These are phyloP conservation scores for Thyatira batis DNA, from an alignment of 2,888 invertebrate species.

Conservation along the genomic window DNA sequence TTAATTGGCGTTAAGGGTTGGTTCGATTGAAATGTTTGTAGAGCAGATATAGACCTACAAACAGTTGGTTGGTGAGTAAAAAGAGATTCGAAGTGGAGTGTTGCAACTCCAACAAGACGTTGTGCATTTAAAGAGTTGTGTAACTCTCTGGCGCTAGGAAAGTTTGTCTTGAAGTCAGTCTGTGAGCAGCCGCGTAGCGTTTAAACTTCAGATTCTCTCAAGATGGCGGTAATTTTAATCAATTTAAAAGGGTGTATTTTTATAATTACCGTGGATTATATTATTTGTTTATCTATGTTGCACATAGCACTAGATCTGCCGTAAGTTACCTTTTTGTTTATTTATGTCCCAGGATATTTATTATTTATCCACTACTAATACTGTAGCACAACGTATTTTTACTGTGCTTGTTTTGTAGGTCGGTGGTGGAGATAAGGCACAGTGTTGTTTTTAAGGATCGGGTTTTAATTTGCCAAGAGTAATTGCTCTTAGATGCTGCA, in stretches of 20 bases:
- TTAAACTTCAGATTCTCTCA: constrained; percentile 43
- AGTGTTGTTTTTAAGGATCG: constrained; percentile 56
- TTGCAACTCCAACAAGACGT: constrained; percentile 47
- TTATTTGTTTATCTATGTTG: not conserved
- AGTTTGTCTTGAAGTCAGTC: constrained; percentile 38
- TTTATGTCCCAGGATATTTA: too few relatives aligned
- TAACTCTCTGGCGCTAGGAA: constrained; percentile 42
- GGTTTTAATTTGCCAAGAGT: constrained; percentile 62
- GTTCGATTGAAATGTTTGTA: not conserved
- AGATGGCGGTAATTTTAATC: constrained; percentile 39
- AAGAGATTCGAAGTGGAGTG: constrained; percentile 42
- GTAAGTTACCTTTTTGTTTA: too few relatives aligned
- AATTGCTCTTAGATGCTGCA: constrained; percentile 64
- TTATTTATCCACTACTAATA: constrained; percentile 1
- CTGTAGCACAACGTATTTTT: not conserved
- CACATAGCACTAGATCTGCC: too few relatives aligned
- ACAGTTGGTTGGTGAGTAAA: constrained; percentile 43
- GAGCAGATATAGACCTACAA: constrained; percentile 25
- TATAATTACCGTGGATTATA: not conserved
- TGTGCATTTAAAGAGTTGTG: constrained; percentile 61
- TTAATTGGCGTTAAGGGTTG: not conserved
- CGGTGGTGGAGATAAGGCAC: constrained; percentile 52
- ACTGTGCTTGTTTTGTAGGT: constrained; percentile 4
- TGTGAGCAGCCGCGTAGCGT: constrained; percentile 37
- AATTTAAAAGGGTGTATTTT: too few relatives aligned